Percentiles rank a stretch among this genome's conserved stretches.
phyloP scores from a whole-genome alignment of 2,888 invertebrate genomes.

The Xanthorhoe spadicearia region DNA sequence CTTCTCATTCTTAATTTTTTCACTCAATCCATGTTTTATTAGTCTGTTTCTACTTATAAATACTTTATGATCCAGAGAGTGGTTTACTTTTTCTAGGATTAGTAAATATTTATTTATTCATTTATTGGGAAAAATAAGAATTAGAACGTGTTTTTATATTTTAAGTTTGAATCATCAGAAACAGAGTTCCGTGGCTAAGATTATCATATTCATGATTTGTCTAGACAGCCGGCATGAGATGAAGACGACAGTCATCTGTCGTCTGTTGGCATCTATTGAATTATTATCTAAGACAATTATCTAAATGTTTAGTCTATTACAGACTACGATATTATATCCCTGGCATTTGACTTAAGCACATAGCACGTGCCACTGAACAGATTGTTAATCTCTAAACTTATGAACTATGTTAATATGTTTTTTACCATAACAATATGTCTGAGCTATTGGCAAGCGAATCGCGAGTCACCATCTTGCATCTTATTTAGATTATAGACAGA shows the following conservation, averaged over 20 bases:
- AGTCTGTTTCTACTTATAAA: too few species aligned
- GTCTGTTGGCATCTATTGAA: background rate
- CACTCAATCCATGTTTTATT: too few species aligned
- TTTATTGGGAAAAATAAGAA: too few species aligned
- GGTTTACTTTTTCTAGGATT: too few species aligned
- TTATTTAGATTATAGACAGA: background rate
- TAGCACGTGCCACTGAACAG: constrained; percentile 1
- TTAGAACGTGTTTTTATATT: too few species aligned
- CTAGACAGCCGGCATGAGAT: background rate
- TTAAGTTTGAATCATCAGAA: background rate
- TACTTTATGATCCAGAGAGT: too few species aligned
- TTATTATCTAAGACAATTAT: constrained; percentile 1
- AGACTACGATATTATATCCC: background rate
- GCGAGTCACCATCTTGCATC: background rate
- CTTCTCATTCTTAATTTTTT: too few species aligned
- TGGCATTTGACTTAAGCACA: constrained; percentile 1
- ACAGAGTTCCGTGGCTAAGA: background rate
- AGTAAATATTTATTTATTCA: too few species aligned
- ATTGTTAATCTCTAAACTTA: constrained; percentile 3
- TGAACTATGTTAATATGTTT: constrained; percentile 1
- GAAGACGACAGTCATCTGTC: constrained; percentile 1
- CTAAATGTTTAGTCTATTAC: background rate
- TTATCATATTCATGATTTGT: constrained; percentile 1
- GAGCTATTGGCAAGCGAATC: background rate
- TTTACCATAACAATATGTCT: constrained; percentile 4